phyloP scores from a whole-genome alignment of 92 coral and sea anemone genomes.

The Phenganax stokvisi region DNA sequence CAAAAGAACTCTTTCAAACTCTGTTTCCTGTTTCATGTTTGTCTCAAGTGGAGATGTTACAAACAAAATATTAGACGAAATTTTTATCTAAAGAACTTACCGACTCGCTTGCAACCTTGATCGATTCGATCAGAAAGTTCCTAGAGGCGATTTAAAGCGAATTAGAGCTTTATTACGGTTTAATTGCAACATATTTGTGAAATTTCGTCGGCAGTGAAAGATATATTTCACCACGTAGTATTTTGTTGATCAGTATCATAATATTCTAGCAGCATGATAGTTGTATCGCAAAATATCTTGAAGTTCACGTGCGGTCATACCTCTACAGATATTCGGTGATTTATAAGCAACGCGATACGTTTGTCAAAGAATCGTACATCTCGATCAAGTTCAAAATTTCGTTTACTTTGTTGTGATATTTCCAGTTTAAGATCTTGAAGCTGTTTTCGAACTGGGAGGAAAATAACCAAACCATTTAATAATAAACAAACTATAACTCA shows the following conservation, averaged over 20 bases:
- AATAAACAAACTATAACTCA: not conserved
- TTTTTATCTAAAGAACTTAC: conserved; percentile 46
- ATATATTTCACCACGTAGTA: not conserved
- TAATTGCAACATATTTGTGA: conserved; percentile 12
- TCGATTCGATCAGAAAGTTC: conserved; percentile 63
- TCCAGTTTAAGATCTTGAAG: conserved; percentile 72
- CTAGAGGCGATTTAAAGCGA: conserved; percentile 29
- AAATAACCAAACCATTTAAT: not conserved
- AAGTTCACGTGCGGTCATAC: conserved; percentile 43
- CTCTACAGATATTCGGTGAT: conserved; percentile 90
- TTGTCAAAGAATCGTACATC: conserved; percentile 94
- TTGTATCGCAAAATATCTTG: not conserved
- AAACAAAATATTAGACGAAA: conserved; percentile 5
- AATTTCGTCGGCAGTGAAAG: not conserved
- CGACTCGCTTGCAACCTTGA: conserved; percentile 71
- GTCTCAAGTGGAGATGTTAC: conserved; percentile 22
- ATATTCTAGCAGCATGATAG: conserved; percentile 5
- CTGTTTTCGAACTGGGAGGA: conserved; percentile 67
- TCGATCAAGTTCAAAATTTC: conserved; percentile 85
- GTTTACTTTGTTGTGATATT: conserved; percentile 85
- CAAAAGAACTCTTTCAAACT: conserved; percentile 21
- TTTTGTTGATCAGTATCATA: conserved; percentile 3
- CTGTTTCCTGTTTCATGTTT: conserved; percentile 28
- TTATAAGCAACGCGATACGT: conserved; percentile 86
- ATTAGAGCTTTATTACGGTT: not conserved